Conservation (phyloP, 2,797 vertebrate genomes). For the Myotis pilosus region DNA sequence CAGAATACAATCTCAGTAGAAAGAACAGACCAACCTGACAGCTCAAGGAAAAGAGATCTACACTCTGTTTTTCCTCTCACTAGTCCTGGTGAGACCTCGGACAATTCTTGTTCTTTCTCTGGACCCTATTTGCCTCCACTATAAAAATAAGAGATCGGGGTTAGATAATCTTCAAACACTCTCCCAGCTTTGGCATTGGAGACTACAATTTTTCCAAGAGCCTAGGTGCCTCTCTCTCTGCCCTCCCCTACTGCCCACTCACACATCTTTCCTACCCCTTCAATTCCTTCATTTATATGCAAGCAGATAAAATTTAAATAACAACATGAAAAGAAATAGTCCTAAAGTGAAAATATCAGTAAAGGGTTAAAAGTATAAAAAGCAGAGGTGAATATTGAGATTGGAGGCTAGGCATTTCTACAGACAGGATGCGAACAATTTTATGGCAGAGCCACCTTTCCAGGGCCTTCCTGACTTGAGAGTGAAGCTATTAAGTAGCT, state of each 20-base stretch:
- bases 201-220: neutral
- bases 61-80: neutral
- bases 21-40: neutral
- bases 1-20: neutral
- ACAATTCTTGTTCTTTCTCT: neutral
- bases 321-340: neutral
- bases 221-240: neutral
- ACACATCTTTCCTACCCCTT: neutral
- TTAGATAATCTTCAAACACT: neutral
- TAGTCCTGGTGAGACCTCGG: neutral
- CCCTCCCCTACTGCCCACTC: too few species aligned
- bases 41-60: neutral
- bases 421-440: constrained; percentile 10
- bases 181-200: neutral
- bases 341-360: neutral
- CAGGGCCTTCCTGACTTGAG: neutral
- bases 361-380: constrained; percentile 28
- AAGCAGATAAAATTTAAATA: neutral
- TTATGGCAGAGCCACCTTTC: constrained; percentile 50
- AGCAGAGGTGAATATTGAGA: neutral
- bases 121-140: neutral
- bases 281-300: neutral
- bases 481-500: constrained; percentile 63
- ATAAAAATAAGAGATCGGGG: neutral
- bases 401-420: neutral